Evolutionary conservation across 1,140 invertebrate genomes (phyloP).

Genomic region (Drosophila asahinai): DNA sequence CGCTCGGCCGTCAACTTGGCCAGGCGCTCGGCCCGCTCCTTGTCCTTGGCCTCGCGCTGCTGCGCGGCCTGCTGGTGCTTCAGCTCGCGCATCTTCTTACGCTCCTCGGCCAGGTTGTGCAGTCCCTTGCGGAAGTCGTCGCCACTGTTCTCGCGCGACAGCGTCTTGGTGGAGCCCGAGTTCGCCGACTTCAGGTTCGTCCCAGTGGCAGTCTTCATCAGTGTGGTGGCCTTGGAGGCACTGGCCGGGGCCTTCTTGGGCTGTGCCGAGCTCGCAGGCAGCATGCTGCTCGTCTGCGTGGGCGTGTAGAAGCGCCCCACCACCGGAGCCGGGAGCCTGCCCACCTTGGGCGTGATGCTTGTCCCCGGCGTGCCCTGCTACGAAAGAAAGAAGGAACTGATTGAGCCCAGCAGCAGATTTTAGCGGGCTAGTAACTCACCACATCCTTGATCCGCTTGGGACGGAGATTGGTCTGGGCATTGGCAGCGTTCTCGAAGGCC

Average conservation of each 20-base stretch:
- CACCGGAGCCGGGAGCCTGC: constrained; percentile 58
- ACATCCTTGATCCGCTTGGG: constrained; percentile 56
- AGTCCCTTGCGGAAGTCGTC: constrained; percentile 82
- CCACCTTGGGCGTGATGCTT: constrained; percentile 69
- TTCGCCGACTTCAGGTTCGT: constrained; percentile 59
- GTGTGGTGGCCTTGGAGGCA: constrained; percentile 63
- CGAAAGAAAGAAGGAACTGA: not conserved
- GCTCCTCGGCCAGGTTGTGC: constrained; percentile 86
- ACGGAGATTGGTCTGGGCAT: constrained; percentile 52
- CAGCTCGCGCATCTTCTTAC: constrained; percentile 87
- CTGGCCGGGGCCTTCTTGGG: constrained; percentile 70
- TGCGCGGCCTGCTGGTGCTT: constrained; percentile 87
- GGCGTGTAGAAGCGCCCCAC: constrained; percentile 82
- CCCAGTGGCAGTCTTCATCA: constrained; percentile 58
- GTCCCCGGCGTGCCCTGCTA: constrained; percentile 19
- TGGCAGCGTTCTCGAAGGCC: constrained; percentile 87
- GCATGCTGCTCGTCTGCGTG: constrained; percentile 54
- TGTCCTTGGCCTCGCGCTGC: constrained; percentile 87
- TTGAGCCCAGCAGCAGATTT: not conserved
- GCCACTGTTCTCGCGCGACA: constrained; percentile 73
- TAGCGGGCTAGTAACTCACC: constrained; percentile 33
- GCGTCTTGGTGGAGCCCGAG: constrained; percentile 59
- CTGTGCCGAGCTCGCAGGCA: constrained; percentile 44
- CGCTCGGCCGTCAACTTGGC: constrained; percentile 87
- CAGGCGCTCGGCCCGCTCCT: constrained; percentile 85